Conservation (phyloP, 2,888 invertebrate species). For the Sepioteuthis lessoniana region DNA sequence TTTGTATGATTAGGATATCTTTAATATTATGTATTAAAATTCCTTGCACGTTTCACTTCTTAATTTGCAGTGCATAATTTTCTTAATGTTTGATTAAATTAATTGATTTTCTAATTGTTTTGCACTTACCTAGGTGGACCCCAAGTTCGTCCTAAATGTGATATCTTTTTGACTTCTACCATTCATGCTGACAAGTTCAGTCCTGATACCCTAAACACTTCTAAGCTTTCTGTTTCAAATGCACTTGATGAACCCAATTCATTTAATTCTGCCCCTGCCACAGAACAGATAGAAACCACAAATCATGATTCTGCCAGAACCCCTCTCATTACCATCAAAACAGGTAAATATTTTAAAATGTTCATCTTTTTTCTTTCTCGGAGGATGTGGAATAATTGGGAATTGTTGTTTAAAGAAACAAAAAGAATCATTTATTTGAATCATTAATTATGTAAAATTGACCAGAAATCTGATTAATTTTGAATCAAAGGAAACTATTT, state of each 20-base stretch:
- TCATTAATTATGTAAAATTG: no score
- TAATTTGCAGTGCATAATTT: not conserved
- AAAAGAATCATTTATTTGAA: no score
- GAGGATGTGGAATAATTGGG: not conserved
- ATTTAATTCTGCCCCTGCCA: not conserved
- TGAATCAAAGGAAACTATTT: no score
- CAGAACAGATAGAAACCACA: not conserved
- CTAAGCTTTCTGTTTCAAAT: not conserved
- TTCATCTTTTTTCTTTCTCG: not conserved
- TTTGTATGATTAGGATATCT: no score
- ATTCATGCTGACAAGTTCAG: not conserved
- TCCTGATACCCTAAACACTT: not conserved
- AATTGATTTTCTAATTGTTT: not conserved
- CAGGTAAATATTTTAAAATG: not conserved
- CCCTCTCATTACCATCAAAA: slow-evolving; percentile 25
- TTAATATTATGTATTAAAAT: no score
- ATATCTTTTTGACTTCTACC: not conserved
- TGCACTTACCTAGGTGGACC: slow-evolving; percentile 40
- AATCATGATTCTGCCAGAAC: not conserved
- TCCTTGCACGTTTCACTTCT: not conserved
- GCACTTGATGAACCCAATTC: not conserved
- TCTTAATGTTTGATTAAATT: not conserved
- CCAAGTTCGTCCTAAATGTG: slow-evolving; percentile 41
- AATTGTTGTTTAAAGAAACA: not conserved
- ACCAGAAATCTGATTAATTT: no score